Evolutionary conservation across 2,113 vertebrate species (phyloP), one percentile per base, ranked within the genome.

Genomic region (Gavialis gangeticus): DNA sequence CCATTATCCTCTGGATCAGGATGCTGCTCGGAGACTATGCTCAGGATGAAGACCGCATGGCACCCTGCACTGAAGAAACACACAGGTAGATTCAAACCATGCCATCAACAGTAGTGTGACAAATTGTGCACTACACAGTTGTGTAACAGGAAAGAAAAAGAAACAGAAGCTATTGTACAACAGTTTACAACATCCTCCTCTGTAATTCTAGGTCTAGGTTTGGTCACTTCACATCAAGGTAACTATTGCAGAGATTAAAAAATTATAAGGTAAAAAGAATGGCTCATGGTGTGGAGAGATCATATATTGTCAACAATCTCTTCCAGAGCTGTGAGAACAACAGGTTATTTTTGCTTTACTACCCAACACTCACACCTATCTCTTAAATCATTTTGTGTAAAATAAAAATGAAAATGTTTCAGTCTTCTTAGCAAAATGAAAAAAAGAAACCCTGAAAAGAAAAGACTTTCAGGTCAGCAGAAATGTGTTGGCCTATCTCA

Each of bases 1-100:
- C 28, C n/a, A 77, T 46, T 69, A 46, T 84, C 92, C 92, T 92
- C 78, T 88, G 56, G 34, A 71, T 86, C 82, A 28, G 24, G 89
- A 5, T 34, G 62, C 58, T 25, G 64, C 34, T 60, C 86, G 56
- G 90, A 59, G 88, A 80, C 73, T 78, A 24, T 82, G 87, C 83
- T 56, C 34, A 69, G 58, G 46, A 71, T 84, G 76, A 91, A 59
- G 58, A 94, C 82, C 18, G 63, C n/a, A 25, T 69, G 89, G 76
- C 87, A 28, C 54, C 56, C 2, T 1, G 15, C 14, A 62, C 81
- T 84, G 84, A 66, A 86, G 87, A 75, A 94, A 77, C 56, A 78
- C 46, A 56, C 12, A 56, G 66, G 12, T 59, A 59, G 27, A 71
- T 71, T 81, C 75, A 63, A 86, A 56, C 17, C 12, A 11, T 59